Evolutionary conservation across 2,797 vertebrate genomes (phyloP).

Genomic region (Sebastes minor): DNA sequence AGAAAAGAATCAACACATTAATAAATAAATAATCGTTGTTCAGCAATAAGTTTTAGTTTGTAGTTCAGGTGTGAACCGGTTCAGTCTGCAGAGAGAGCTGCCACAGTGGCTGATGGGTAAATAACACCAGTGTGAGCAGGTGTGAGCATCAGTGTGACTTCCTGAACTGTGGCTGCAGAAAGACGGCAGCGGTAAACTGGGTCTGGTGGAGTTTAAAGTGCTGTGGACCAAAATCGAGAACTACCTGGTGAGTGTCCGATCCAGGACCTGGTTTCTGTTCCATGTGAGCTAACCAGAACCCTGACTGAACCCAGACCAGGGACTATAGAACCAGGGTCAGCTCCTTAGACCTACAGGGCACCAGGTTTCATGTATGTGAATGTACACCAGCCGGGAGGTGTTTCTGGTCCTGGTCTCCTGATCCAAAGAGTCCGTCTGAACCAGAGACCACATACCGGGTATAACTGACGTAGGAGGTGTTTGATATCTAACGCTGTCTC

Average conservation of each 20-base stretch:
- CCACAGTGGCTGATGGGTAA: neutral
- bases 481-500: neutral
- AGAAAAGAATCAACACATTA: no score
- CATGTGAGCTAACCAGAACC: neutral
- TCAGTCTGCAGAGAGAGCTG: neutral
- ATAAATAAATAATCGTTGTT: no score
- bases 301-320: neutral
- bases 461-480: no score
- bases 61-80: neutral
- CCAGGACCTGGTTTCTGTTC: neutral
- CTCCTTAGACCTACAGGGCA: neutral
- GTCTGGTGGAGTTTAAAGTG: slow-evolving; percentile 88
- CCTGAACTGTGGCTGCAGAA: slow-evolving; percentile 69
- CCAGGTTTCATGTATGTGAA: neutral
- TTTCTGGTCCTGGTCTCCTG: neutral
- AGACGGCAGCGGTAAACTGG: slow-evolving; percentile 88
- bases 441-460: no score
- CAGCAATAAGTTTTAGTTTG: neutral
- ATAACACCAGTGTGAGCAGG: no score
- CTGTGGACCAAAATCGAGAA: slow-evolving; percentile 91
- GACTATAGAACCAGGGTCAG: neutral
- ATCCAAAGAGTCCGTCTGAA: no score
- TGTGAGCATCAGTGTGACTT: neutral
- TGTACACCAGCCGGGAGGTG: no score
- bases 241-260: slow-evolving; percentile 81